phyloP scores from a whole-genome alignment of 2,797 vertebrate genomes.

The Pseudochirops corinnae region DNA sequence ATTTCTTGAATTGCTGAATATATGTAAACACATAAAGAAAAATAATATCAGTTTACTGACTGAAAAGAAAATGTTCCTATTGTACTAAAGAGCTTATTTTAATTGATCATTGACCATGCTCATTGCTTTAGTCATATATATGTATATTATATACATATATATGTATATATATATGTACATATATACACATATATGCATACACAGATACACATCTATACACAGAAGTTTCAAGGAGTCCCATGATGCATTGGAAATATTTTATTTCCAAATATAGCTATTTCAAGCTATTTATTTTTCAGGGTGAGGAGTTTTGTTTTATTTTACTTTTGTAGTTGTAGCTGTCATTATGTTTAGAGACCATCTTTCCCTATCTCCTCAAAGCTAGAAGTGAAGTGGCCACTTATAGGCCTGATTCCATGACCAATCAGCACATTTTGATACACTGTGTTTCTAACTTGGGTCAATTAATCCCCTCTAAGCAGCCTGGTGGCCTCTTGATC shows the following conservation, averaged over 20 bases:
- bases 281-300: not conserved
- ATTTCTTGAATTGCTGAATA: slow-evolving; percentile 8
- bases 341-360: not conserved
- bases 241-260: not conserved
- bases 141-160: not conserved
- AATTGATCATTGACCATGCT: slow-evolving; percentile 77
- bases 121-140: slow-evolving; percentile 66
- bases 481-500: not conserved
- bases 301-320: not conserved
- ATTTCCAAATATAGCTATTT: not conserved
- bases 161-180: too few relatives aligned
- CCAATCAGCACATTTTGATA: not conserved
- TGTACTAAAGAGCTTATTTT: slow-evolving; percentile 70
- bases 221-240: not conserved
- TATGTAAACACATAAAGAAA: slow-evolving; percentile 54
- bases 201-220: too few relatives aligned
- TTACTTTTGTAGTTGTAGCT: not conserved
- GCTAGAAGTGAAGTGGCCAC: not conserved
- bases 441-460: not conserved
- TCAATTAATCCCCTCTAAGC: not conserved
- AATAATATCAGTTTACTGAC: slow-evolving; percentile 63
- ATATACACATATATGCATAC: not conserved
- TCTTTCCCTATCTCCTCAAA: not conserved
- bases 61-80: slow-evolving; percentile 69
- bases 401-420: not conserved